Conservation (phyloP, 2,888 invertebrate genomes). For the Eupithecia exiguata region DNA sequence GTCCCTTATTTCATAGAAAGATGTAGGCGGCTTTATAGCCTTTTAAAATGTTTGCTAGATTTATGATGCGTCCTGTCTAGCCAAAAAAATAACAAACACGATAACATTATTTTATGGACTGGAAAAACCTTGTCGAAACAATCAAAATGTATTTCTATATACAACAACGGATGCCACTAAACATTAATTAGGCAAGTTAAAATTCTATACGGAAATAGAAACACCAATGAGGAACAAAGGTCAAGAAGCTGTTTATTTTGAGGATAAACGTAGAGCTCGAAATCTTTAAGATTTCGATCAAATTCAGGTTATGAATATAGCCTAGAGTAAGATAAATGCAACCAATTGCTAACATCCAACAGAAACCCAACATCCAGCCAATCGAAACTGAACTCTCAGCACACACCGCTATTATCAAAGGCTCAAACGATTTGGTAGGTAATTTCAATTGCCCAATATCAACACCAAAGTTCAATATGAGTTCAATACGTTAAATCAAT, state of each 20-base stretch:
- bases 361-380: not conserved
- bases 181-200: not conserved
- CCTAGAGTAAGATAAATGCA: not conserved
- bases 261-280: not conserved
- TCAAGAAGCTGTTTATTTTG: not conserved
- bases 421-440: constrained; percentile 2
- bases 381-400: not conserved
- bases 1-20: constrained; percentile 24
- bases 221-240: not conserved
- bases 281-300: not conserved
- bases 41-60: constrained; percentile 25
- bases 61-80: constrained; percentile 23
- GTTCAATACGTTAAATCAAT: constrained; percentile 46
- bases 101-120: constrained; percentile 14
- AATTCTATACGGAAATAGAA: not conserved
- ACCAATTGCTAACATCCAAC: not conserved
- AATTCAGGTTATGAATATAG: not conserved
- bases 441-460: constrained; percentile 20
- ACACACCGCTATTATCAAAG: not conserved
- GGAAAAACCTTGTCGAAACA: not conserved
- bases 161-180: not conserved
- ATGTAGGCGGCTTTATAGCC: constrained; percentile 14
- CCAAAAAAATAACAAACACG: not conserved
- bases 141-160: not conserved
- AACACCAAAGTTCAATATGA: constrained; percentile 22